Base-by-base conservation (phyloP, 1,140 invertebrate species). In the Drosophila virilis region DNA sequence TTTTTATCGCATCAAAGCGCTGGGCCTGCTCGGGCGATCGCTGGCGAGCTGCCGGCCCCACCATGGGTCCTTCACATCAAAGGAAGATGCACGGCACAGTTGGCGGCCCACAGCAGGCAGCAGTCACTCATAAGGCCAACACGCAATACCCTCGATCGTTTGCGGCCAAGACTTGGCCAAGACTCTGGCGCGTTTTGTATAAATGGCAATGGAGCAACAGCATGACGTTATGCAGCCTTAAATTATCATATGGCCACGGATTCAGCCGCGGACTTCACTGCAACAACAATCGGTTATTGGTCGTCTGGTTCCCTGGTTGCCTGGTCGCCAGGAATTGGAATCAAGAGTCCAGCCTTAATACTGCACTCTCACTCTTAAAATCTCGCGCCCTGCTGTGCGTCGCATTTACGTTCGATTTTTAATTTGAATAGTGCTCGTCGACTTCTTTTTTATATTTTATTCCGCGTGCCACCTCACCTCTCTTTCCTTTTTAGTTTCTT, bases 331-430 rank as follows among this genome's bases (percentile, higher is more conserved):
- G 66, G 65, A 69, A 74, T 71, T 46, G 68, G 33, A 46, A 68
- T 54, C 64, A 28, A 68, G 60, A 42, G 37, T 46, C 55, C 52
- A 75, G 60, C 13, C 45, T 50, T 42, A 61, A 67, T 55, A 48
- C 64, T 70, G 17, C 37, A 15, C 45, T 61, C 71, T 77, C 76
- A 28, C 22, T 67, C 77, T 74, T 32, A 43, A 78, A 80, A 77
- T 85, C 70, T 75, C 65, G 80, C 80, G 70, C 91, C 88, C 88
- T 89, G 88, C 88, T 91, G 88, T 91, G 88, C 77, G 58, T 73
- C 83, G 80, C 89, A 88, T 91, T 91, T 91, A 91, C 83, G 88
- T 85, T 91, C 77, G 77, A 89, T 89, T 89, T 89, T 89, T 89
- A 89, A 89, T 89, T 89, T 89, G 84, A 89, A 89, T 90, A 88